Evolutionary conservation across 2,113 vertebrate species (phyloP), one percentile per base, ranked within the genome.

Genomic region (Hystrix cristata): DNA sequence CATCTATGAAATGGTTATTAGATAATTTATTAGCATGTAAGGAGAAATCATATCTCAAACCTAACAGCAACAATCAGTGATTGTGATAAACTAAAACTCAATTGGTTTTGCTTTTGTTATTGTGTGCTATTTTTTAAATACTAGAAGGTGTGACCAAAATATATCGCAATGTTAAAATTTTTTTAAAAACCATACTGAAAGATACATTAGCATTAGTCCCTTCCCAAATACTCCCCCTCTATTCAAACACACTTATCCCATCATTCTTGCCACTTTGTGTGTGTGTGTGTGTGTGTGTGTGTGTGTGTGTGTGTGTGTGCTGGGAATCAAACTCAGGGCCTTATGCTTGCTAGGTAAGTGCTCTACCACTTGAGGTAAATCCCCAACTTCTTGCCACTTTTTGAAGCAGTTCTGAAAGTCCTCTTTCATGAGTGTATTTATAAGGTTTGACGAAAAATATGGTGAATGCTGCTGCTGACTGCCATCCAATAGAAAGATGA

Each of bases 31-130:
- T 90, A 84, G 34, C 34, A 78, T 62, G 10, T 46, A 74, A 82
- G 74, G n/a, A 95, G 72, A 78, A 95, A 90, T 80, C 43, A 87
- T 76, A 94, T 59, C 74, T 86, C 65, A 94, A 76, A 82, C 38
- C 16, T 78, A 43, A 86, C 43, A 76, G 29, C 48, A 38, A 95
- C 46, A 74, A 86, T 48, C 65, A 74, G 12, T 62, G 38, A 83
- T 5, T 88, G 60, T 31, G 55, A 60, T 62, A 87, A 94, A 74
- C n/a, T 64, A 43, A 83, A 96, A 92, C 5, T 69, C 79, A 60
- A 38, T 21, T 79, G 34, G 60, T 83, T 93, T 85, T 53, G 8
- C 60, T 83, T 87, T 74, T 78, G 23, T 53, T 86, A 25, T 65
- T 90, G 53, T 72, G 53, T 57, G 72, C 62, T 90, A 48, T 79